Evolutionary conservation across 2,797 vertebrate genomes (phyloP), one percentile per base, ranked within the genome.

Genomic region (Cichlasoma orientale): DNA sequence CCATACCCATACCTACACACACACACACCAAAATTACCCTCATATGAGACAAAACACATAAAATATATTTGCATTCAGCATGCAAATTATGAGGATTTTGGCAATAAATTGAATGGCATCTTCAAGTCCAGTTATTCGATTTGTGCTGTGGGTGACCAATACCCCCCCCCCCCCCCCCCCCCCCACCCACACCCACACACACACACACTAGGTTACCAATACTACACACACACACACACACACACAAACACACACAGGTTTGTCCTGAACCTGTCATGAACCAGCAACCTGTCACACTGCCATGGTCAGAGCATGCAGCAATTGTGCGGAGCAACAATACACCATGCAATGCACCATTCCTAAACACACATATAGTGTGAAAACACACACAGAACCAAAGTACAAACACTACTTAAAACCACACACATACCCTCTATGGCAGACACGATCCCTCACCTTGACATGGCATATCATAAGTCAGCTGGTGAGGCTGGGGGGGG

Each of bases 391-490:
- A 56, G 23, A 69, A 52, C 11, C 50, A 57, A 58, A 77, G 80
- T 73, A 78, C 72, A 77, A 66, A 85, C 71, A 79, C 41, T 18
- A 68, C 12, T 59, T 68, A 23, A 57, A 79, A 73, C 56, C 82
- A 70, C 78, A 74, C 82, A 81, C 82, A 78, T 31, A 83, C 81
- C 70, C 84, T 83, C 79, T 6, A 12, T 70, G 76, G 86, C 86
- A 88, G 84, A 89, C 75, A 74, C 71, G 75, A 93, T 93, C 82
- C 61, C 77, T 94, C 92, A 92, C 84, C 79, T 86, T 90, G 83
- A 89, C 88, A 88, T 72, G 82, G 75, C 87, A 86, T 85, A 86
- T 90, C 88, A 90, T 93, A 92, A 90, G 85, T 92, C 90, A 91
- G 86, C 77, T 79, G 86, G 72, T 72, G 68, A 86, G 44, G 76